These are phyloP conservation scores for Melipona beecheii DNA, from an alignment of 2,888 invertebrate genomes.

Conservation along the genomic window DNA sequence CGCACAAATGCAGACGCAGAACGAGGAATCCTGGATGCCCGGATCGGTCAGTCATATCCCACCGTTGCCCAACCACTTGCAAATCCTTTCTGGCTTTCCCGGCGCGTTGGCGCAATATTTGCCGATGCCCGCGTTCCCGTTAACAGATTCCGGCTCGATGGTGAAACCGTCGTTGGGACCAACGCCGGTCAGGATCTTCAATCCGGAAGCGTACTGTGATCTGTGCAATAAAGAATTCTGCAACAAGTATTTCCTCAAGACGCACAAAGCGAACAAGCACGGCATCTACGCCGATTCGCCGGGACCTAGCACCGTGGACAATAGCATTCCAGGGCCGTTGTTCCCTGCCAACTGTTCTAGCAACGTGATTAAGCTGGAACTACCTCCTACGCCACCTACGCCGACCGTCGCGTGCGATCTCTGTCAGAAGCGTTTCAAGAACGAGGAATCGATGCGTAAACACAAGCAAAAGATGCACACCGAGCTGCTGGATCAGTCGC, in stretches of 20 bases:
- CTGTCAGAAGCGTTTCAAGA: conserved; percentile 90
- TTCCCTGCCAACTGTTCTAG: conserved; percentile 41
- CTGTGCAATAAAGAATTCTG: conserved; percentile 99
- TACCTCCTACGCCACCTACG: conserved; percentile 74
- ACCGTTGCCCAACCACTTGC: conserved; percentile 74
- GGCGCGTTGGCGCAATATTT: conserved; percentile 82
- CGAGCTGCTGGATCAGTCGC: conserved; percentile 74
- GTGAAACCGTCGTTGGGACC: conserved; percentile 86
- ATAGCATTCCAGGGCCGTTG: conserved; percentile 45
- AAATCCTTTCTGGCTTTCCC: conserved; percentile 76
- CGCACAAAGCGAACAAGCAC: conserved; percentile 98
- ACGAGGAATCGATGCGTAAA: conserved; percentile 89
- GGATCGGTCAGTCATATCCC: conserved; percentile 56
- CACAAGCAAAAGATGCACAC: conserved; percentile 90
- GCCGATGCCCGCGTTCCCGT: conserved; percentile 85
- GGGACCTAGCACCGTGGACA: conserved; percentile 78
- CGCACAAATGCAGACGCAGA: conserved; percentile 69
- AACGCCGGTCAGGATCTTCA: conserved; percentile 90
- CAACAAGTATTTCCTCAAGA: conserved; percentile 98
- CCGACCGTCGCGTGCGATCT: conserved; percentile 87
- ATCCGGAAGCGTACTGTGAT: conserved; percentile 98
- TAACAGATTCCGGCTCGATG: conserved; percentile 82
- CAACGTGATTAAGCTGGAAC: conserved; percentile 73
- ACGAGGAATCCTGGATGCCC: conserved; percentile 69
- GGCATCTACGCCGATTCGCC: conserved; percentile 91